Evolutionary conservation across 2,797 vertebrate genomes (phyloP), one percentile per base, ranked within the genome.

Genomic region (Anableps anableps): DNA sequence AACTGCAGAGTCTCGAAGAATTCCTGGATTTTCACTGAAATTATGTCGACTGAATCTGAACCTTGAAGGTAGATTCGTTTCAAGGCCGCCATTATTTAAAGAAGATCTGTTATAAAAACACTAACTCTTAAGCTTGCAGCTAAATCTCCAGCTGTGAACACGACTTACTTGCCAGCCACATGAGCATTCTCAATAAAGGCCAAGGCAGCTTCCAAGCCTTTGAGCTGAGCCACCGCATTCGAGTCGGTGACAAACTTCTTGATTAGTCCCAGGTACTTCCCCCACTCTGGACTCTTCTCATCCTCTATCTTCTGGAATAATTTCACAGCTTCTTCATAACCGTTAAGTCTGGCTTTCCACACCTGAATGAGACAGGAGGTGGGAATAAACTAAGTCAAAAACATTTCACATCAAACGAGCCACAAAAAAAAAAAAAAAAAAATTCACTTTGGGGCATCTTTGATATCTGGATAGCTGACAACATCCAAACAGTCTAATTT

Each of bases 171-270:
- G 83, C 96, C 96, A 89, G 99, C 98, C 45, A 97, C 96, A 11
- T 99, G 97, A 38, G 98, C 98, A 85, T 97, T 98, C 93, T 97
- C 96, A 53, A 99, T 83, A 79, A 97, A 99, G 75, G 94, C 96
- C 53, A 99, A 95, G 0, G 97, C 97, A 55, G 98, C 97, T 94
- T 99, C 99, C 86, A 99, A 93, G 87, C 98, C 98, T 95, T 99
- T 99, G 68, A 99, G 94, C 75, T 99, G 99, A 93, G 97, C 97
- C 80, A 99, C 97, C 0, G 97, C 98, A 88, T 99, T 99, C 8
- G 98, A 99, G 51, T 99, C 99, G 0, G 97, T 99, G 80, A 99
- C 98, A 95, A 99, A 98, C 91, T 96, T 99, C 94, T 98, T 99
- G 48, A 99, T 95, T 80, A 99, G 93, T 64, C 98, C 98, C 88